A percentile compares a stretch with the other conserved stretches of the same genome.
Conservation (phyloP, 2,888 invertebrate genomes). For the Ophioninae sp. region DNA sequence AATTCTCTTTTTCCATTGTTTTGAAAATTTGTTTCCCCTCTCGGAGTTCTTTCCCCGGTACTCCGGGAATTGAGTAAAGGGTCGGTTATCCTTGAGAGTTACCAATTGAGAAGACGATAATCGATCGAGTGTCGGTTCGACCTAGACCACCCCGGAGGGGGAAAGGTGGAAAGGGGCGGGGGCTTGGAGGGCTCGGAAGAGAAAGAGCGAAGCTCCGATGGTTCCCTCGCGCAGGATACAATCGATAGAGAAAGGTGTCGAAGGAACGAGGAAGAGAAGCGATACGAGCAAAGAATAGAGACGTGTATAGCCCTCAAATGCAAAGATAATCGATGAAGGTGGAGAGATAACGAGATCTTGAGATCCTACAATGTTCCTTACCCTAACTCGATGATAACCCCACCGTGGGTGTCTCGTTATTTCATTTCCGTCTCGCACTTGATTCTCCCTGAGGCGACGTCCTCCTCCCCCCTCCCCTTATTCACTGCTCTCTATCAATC, state of each 20-base stretch:
- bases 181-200: not conserved
- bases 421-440: slow-evolving; percentile 41
- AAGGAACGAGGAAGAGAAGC: slow-evolving; percentile 24
- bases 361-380: slow-evolving; percentile 40
- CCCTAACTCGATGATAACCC: slow-evolving; percentile 53
- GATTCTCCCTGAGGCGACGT: not conserved
- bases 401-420: slow-evolving; percentile 39
- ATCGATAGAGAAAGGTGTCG: slow-evolving; percentile 56
- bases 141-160: not conserved
- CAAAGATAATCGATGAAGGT: slow-evolving; percentile 49
- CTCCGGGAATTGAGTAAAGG: not conserved
- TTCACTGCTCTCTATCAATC: not conserved
- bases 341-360: slow-evolving; percentile 51
- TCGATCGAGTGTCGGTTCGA: not conserved
- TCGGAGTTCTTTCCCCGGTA: not conserved
- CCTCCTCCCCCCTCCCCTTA: not conserved
- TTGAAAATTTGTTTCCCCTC: not conserved
- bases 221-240: slow-evolving; percentile 20
- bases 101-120: not conserved
- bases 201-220: slow-evolving; percentile 18
- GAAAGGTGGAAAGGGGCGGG: not conserved
- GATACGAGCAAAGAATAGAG: slow-evolving; percentile 25
- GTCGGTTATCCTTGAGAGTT: not conserved
- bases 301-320: slow-evolving; percentile 27
- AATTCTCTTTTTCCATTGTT: not conserved